These are phyloP conservation scores for Ceyx margarethae DNA, from an alignment of 2,113 vertebrate genomes.

Conservation along the genomic window DNA sequence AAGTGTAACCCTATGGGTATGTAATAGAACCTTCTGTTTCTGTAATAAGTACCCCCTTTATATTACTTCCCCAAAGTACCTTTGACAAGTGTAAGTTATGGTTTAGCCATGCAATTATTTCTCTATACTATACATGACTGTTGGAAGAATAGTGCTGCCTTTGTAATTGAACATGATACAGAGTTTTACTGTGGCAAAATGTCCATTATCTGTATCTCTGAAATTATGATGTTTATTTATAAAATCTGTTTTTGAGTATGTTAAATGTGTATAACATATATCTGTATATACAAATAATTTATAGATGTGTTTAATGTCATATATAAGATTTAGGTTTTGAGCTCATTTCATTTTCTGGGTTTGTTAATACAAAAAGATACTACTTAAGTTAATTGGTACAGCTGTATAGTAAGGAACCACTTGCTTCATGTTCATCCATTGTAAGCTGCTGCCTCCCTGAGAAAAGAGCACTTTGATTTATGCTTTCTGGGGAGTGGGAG, in stretches of 20 bases:
- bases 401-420: not conserved
- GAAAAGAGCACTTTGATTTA: slow-evolving; percentile 39
- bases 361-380: not conserved
- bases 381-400: not conserved
- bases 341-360: not conserved
- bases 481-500: slow-evolving; percentile 56
- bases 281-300: not conserved
- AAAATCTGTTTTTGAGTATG: not conserved
- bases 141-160: not conserved
- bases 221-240: not conserved
- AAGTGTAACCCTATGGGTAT: not conserved
- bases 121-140: not conserved
- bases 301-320: not conserved
- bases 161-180: not conserved
- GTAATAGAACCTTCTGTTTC: slow-evolving; percentile 15
- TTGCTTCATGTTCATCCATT: not conserved
- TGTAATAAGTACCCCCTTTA: slow-evolving; percentile 23
- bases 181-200: not conserved
- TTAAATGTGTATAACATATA: not conserved
- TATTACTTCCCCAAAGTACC: not conserved
- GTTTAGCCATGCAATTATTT: slow-evolving; percentile 1
- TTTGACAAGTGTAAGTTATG: not conserved
- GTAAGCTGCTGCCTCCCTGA: not conserved
- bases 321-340: not conserved
- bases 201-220: not conserved